A percentile compares a stretch with the other conserved stretches of the same genome.
Evolutionary conservation across 2,797 vertebrate genomes (phyloP).

Genomic region (Spatula clypeata): DNA sequence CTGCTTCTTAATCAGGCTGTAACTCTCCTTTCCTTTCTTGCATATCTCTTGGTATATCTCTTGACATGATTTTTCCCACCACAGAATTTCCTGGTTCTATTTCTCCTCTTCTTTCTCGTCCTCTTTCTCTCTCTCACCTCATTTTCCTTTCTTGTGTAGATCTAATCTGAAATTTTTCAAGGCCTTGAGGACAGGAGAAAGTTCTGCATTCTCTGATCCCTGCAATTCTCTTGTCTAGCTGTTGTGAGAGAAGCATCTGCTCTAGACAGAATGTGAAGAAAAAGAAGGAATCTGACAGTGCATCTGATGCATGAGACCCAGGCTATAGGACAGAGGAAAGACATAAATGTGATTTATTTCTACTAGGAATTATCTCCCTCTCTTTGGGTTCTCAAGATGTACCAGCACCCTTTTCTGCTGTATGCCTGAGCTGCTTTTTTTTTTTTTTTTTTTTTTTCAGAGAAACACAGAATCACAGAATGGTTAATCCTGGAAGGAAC

Average conservation of each 20-base stretch:
- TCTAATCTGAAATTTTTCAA: not conserved
- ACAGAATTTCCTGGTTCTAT: not conserved
- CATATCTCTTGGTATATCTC: not conserved
- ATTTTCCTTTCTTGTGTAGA: not conserved
- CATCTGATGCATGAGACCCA: not conserved
- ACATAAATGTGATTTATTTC: not conserved
- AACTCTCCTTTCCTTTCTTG: not conserved
- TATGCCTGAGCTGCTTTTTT: not conserved
- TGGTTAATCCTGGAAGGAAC: not conserved
- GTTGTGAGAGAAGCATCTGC: not conserved
- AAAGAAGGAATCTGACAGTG: not conserved
- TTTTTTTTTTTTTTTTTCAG: too few relatives aligned
- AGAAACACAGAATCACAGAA: not conserved
- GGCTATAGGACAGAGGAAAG: not conserved
- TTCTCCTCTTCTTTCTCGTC: not conserved
- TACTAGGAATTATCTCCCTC: not conserved
- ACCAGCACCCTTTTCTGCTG: not conserved
- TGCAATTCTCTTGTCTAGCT: not conserved
- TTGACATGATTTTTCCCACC: not conserved
- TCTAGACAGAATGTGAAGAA: not conserved
- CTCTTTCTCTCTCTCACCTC: accelerated
- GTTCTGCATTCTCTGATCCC: not conserved
- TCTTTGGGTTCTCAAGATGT: not conserved
- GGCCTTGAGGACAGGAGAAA: not conserved
- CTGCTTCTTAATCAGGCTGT: not conserved